These are phyloP conservation scores for Cheiracanthium punctorium DNA, from an alignment of 2,888 invertebrate genomes.

Conservation along the genomic window DNA sequence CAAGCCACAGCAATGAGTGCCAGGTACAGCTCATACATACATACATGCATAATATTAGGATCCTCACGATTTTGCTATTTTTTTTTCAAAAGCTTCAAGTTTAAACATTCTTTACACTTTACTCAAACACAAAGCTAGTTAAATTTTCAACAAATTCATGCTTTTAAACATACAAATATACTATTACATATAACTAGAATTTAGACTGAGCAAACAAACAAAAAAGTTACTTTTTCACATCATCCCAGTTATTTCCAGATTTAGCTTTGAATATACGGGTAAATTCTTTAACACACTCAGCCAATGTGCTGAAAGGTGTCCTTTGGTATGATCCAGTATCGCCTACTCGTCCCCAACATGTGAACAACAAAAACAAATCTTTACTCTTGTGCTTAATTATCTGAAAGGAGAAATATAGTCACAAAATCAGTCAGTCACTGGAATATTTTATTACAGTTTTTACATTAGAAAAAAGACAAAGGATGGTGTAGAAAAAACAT, in stretches of 20 bases:
- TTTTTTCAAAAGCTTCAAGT: too few relatives aligned
- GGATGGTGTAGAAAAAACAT: too few relatives aligned
- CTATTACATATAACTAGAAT: too few relatives aligned
- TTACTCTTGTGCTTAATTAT: slow-evolving; percentile 76
- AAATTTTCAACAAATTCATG: too few relatives aligned
- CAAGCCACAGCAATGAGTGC: too few relatives aligned
- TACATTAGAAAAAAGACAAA: too few relatives aligned
- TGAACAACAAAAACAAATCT: slow-evolving; percentile 78
- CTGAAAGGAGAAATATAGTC: slow-evolving; percentile 70
- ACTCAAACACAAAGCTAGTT: too few relatives aligned
- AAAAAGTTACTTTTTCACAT: slow-evolving; percentile 74
- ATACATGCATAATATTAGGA: too few relatives aligned
- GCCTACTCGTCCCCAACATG: slow-evolving; percentile 79
- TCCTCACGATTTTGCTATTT: too few relatives aligned
- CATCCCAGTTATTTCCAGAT: slow-evolving; percentile 78
- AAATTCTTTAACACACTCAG: slow-evolving; percentile 78
- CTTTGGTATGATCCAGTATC: slow-evolving; percentile 77
- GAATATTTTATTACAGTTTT: not conserved
- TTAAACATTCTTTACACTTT: too few relatives aligned
- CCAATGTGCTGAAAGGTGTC: slow-evolving; percentile 77
- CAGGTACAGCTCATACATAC: too few relatives aligned
- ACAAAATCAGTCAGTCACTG: not conserved
- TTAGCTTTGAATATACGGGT: slow-evolving; percentile 78
- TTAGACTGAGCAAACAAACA: not conserved
- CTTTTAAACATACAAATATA: too few relatives aligned